phyloP scores from a whole-genome alignment of 1,140 invertebrate species.

The Helicorthomorpha holstii region DNA sequence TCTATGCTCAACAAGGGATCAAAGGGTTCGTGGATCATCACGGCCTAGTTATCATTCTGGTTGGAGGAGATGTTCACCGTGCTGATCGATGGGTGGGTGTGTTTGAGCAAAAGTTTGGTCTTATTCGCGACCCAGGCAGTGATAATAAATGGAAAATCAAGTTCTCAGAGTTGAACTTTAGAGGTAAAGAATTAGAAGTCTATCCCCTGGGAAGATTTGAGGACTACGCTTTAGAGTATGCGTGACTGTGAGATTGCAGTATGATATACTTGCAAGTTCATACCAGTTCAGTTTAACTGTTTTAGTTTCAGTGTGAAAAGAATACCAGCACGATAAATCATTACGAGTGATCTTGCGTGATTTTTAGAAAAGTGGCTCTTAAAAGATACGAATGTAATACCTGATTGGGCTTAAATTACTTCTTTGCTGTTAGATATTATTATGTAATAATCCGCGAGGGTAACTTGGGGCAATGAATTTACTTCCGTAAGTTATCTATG shows the following conservation, averaged over 20 bases:
- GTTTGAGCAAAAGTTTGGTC: conserved; percentile 43
- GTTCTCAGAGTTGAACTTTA: background rate
- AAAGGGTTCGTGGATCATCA: conserved; percentile 36
- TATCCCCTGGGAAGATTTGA: background rate
- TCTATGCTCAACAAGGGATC: conserved; percentile 32
- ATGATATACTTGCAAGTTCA: too few relatives aligned
- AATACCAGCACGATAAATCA: too few relatives aligned
- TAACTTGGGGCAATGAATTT: too few relatives aligned
- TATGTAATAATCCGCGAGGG: too few relatives aligned
- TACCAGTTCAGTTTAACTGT: too few relatives aligned
- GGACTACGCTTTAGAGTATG: background rate
- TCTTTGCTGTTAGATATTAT: too few relatives aligned
- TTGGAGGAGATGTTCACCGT: conserved; percentile 40
- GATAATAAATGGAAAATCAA: conserved; percentile 4
- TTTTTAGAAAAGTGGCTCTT: too few relatives aligned
- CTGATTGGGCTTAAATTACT: too few relatives aligned
- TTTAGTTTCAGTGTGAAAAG: too few relatives aligned
- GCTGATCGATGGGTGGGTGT: conserved; percentile 31
- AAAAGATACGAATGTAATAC: too few relatives aligned
- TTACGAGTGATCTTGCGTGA: too few relatives aligned
- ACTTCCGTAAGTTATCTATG: too few relatives aligned
- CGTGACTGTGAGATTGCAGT: background rate
- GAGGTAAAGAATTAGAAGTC: background rate
- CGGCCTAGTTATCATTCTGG: conserved; percentile 38
- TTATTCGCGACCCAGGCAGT: conserved; percentile 19